These are phyloP conservation scores for Acrocera orbiculus DNA, from an alignment of 2,888 invertebrate genomes.

Conservation along the genomic window DNA sequence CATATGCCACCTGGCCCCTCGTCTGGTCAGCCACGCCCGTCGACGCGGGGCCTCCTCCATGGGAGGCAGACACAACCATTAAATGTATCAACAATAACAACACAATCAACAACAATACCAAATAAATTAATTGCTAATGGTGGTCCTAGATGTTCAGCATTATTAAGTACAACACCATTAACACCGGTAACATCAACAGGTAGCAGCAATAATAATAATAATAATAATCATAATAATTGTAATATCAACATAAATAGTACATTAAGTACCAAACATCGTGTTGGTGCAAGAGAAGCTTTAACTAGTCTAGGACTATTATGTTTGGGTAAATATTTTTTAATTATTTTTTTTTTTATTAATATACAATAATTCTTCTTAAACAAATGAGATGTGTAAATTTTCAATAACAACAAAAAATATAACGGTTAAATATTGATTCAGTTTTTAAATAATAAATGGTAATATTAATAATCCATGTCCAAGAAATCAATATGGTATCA, in stretches of 20 bases:
- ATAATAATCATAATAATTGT: slow-evolving; percentile 18
- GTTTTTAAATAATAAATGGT: not conserved
- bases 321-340: slow-evolving; percentile 31
- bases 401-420: not conserved
- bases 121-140: slow-evolving; percentile 20
- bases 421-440: not conserved
- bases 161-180: slow-evolving; percentile 19
- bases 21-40: slow-evolving; percentile 23
- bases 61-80: slow-evolving; percentile 39
- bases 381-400: not conserved
- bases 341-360: not conserved
- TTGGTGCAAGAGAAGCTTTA: slow-evolving; percentile 59
- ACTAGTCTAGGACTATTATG: slow-evolving; percentile 73
- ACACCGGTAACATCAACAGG: slow-evolving; percentile 20
- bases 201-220: slow-evolving; percentile 16
- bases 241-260: slow-evolving; percentile 36
- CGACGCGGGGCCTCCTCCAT: slow-evolving; percentile 18
- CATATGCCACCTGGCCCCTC: slow-evolving; percentile 23
- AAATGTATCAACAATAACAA: slow-evolving; percentile 43
- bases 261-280: slow-evolving; percentile 32
- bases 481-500: too few species aligned
- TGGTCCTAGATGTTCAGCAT: slow-evolving; percentile 29
- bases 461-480: too few species aligned
- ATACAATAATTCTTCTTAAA: not conserved
- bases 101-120: slow-evolving; percentile 12